Conservation (phyloP, 2,888 invertebrate genomes). For the Apotomis capreana region DNA sequence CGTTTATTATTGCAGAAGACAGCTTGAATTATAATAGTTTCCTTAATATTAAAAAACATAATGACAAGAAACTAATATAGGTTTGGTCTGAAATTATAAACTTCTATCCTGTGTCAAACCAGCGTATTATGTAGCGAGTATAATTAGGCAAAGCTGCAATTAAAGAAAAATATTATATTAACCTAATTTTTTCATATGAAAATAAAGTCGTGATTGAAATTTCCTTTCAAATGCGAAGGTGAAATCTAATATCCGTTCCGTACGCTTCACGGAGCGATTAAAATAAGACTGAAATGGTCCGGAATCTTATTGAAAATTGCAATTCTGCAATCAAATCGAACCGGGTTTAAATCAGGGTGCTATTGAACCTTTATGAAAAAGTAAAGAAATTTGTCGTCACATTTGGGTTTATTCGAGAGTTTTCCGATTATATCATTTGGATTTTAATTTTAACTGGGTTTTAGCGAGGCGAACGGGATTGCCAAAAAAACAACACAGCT, state of each 20-base stretch:
- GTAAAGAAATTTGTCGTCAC: slow-evolving; percentile 7
- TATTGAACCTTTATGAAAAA: slow-evolving; percentile 29
- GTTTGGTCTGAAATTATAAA: too few species aligned
- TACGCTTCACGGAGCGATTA: slow-evolving; percentile 32
- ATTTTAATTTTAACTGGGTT: background rate
- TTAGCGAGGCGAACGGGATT: background rate
- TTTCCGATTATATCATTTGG: background rate
- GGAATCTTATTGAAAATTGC: slow-evolving; percentile 39
- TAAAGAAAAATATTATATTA: background rate
- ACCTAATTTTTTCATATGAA: background rate
- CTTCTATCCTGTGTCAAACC: too few species aligned
- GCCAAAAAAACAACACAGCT: too few species aligned
- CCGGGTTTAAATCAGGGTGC: slow-evolving; percentile 21
- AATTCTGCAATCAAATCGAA: slow-evolving; percentile 36
- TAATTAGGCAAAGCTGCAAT: background rate
- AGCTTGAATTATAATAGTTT: too few species aligned
- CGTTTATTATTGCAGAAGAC: too few species aligned
- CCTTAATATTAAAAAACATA: too few species aligned
- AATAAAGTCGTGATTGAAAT: slow-evolving; percentile 16
- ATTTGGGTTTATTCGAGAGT: slow-evolving; percentile 9
- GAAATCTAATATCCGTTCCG: slow-evolving; percentile 35
- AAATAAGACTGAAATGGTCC: slow-evolving; percentile 34
- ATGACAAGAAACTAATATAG: too few species aligned
- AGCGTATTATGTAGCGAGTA: background rate
- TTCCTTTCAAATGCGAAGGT: slow-evolving; percentile 18